phyloP scores from a whole-genome alignment of 1,140 invertebrate species.

The Orussus abietinus region DNA sequence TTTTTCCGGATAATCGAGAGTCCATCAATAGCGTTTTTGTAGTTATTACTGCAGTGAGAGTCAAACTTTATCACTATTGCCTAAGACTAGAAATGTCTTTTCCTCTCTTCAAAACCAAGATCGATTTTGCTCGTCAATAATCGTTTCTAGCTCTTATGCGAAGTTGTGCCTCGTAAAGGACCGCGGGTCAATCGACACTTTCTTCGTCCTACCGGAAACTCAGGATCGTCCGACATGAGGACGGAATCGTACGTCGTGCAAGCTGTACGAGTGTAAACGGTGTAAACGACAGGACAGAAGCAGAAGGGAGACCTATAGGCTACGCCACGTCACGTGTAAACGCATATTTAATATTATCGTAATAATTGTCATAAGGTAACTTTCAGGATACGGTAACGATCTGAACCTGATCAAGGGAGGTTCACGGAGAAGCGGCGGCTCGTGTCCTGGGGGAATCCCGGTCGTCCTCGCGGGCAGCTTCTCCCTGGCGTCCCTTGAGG shows the following conservation, averaged over 20 bases:
- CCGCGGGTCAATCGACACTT: slow-evolving; percentile 8
- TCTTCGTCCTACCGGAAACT: too few species aligned
- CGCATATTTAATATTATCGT: slow-evolving; percentile 41
- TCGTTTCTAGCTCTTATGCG: slow-evolving; percentile 12
- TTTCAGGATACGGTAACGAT: slow-evolving; percentile 40
- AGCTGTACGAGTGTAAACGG: slow-evolving; percentile 4
- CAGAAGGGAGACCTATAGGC: slow-evolving; percentile 25
- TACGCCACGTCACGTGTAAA: slow-evolving; percentile 40
- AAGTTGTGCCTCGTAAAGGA: slow-evolving; percentile 16
- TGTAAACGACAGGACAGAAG: slow-evolving; percentile 10
- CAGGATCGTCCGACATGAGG: slow-evolving; percentile 22
- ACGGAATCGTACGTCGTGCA: slow-evolving; percentile 32
- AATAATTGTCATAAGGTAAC: slow-evolving; percentile 41
- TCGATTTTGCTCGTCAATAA: slow-evolving; percentile 8
- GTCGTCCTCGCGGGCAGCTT: slow-evolving; percentile 14
- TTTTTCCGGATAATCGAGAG: too few species aligned
- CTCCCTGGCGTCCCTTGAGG: slow-evolving; percentile 43
- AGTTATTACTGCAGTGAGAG: too few species aligned
- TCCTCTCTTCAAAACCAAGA: too few species aligned
- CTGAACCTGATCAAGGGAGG: slow-evolving; percentile 40
- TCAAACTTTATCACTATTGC: too few species aligned
- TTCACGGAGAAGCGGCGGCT: slow-evolving; percentile 32
- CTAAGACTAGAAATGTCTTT: too few species aligned
- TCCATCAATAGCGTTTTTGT: too few species aligned
- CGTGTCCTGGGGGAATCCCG: slow-evolving; percentile 4